Conservation (phyloP, 2,888 invertebrate species). For the Lampropteryx suffumata region DNA sequence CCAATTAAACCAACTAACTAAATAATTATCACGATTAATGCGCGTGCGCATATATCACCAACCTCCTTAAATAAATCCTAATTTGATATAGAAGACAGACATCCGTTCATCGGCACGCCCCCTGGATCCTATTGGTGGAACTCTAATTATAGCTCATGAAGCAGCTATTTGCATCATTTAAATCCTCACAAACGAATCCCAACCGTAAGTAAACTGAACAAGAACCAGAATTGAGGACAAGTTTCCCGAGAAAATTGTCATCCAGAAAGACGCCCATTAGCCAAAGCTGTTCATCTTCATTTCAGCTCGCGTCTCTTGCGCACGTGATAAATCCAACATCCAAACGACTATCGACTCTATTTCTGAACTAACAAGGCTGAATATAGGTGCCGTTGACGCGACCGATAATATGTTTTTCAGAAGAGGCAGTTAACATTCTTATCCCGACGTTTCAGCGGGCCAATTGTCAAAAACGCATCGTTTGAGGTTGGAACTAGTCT, state of each 20-base stretch:
- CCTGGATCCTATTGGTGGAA: slow-evolving; percentile 65
- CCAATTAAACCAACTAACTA: slow-evolving; percentile 77
- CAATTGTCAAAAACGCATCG: slow-evolving; percentile 80
- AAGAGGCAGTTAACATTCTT: slow-evolving; percentile 72
- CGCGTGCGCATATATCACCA: slow-evolving; percentile 66
- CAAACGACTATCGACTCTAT: slow-evolving; percentile 47
- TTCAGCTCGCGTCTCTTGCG: slow-evolving; percentile 52
- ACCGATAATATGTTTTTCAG: slow-evolving; percentile 62
- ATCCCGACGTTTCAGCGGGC: slow-evolving; percentile 64
- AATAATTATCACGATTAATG: slow-evolving; percentile 82
- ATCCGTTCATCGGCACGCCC: slow-evolving; percentile 66
- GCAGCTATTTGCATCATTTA: slow-evolving; percentile 80
- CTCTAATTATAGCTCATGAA: slow-evolving; percentile 75
- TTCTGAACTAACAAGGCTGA: slow-evolving; percentile 27
- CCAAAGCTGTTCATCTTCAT: slow-evolving; percentile 75
- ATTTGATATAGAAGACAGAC: slow-evolving; percentile 63
- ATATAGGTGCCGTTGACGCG: slow-evolving; percentile 26
- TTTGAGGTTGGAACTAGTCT: slow-evolving; percentile 70
- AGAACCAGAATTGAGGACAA: slow-evolving; percentile 25
- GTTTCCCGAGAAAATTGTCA: slow-evolving; percentile 65
- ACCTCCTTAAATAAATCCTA: slow-evolving; percentile 69
- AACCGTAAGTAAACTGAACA: slow-evolving; percentile 32
- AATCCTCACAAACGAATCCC: slow-evolving; percentile 34
- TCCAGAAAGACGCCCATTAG: slow-evolving; percentile 79
- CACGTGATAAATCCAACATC: slow-evolving; percentile 47